These are phyloP conservation scores for Meloidogyne chitwoodi DNA, from an alignment of 1,140 invertebrate genomes.

Conservation along the genomic window DNA sequence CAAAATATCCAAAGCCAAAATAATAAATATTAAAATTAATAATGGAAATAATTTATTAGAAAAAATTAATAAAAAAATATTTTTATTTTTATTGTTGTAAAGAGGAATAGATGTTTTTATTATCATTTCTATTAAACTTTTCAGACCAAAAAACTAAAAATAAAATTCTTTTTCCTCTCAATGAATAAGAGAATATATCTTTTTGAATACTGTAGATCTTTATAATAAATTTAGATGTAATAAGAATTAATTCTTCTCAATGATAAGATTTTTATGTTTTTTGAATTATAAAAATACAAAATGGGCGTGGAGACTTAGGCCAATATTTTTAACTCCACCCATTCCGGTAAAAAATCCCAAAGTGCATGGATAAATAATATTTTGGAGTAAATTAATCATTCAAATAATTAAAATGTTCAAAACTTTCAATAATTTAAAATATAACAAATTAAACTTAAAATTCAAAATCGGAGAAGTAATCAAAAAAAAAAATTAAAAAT, in stretches of 20 bases:
- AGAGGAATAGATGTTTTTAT: not conserved
- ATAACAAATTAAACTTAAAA: no score
- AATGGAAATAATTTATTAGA: no score
- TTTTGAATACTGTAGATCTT: not conserved
- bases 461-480: no score
- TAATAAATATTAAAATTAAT: not conserved
- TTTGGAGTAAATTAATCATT: no score
- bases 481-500: no score
- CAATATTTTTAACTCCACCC: not conserved
- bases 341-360: not conserved
- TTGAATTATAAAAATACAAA: not conserved
- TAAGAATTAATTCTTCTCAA: not conserved
- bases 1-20: not conserved
- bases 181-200: not conserved
- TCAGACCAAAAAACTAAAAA: not conserved
- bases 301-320: not conserved
- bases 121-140: not conserved
- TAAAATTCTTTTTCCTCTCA: no score
- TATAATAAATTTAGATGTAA: not conserved
- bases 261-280: not conserved
- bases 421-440: no score
- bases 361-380: no score
- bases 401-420: no score
- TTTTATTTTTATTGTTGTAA: no score
- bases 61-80: no score